Percentiles rank a stretch among this genome's conserved stretches.
Evolutionary conservation across 1,140 invertebrate genomes (phyloP).

Genomic region (Heterodera schachtii): DNA sequence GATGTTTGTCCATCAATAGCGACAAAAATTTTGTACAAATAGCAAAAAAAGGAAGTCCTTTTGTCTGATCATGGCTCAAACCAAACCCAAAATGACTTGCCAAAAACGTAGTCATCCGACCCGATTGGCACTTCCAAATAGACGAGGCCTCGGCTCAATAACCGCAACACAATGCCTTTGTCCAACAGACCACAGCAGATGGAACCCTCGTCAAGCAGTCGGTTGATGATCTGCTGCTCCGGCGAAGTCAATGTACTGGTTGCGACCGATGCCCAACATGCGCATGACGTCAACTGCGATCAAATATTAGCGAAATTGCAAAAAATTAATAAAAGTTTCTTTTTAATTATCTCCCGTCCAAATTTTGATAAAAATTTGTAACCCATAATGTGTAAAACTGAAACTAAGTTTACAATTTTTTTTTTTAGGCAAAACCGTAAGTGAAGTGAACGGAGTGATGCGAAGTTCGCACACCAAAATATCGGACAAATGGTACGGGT

Average conservation of each 20-base stretch:
- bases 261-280: conserved; percentile 86
- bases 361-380: too few relatives aligned
- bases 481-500: conserved; percentile 91
- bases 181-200: conserved; percentile 79
- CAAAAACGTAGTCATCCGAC: conserved; percentile 80
- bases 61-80: not conserved
- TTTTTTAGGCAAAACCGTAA: conserved; percentile 63
- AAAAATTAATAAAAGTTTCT: too few relatives aligned
- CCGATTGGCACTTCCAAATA: conserved; percentile 84
- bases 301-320: not conserved
- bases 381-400: not conserved
- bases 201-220: conserved; percentile 79
- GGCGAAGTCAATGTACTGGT: conserved; percentile 84
- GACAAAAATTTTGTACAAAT: conserved; percentile 95
- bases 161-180: conserved; percentile 68
- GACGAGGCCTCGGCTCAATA: conserved; percentile 80
- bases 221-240: conserved; percentile 81
- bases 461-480: conserved; percentile 86
- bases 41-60: too few relatives aligned
- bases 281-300: conserved; percentile 65
- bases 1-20: conserved; percentile 91
- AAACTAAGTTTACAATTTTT: not conserved
- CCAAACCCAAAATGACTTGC: conserved; percentile 66
- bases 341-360: too few relatives aligned
- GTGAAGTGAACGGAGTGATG: conserved; percentile 88